Evolutionary conservation across 2,113 vertebrate genomes (phyloP), one percentile per base, ranked within the genome.

Genomic region (Coracopsis vasa): DNA sequence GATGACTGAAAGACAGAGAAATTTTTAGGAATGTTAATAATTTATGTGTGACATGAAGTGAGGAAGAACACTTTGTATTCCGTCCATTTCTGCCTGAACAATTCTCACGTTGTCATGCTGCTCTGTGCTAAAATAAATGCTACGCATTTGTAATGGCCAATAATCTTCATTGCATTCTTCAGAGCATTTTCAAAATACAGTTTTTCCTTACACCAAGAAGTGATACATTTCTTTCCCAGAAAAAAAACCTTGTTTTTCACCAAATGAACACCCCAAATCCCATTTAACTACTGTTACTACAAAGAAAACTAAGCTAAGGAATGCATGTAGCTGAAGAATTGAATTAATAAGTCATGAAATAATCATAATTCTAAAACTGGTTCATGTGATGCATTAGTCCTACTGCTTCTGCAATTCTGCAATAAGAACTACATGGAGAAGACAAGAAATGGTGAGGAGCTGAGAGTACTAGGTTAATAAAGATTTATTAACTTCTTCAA

Each of bases 21-120:
- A 67, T 65, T 91, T 95, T 92, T 82, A 75, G 37, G 44, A 87
- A 91, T 35, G 45, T 94, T 91, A 88, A 95, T 92, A 86, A 92
- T 90, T 96, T 47, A 71, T 89, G 28, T 71, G 29, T 77, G 66
- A 95, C 44, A 75, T 24, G 37, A 89, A 69, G 62, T 72, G 73
- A 80, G 27, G 89, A 91, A 91, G 73, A 89, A 65, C 44, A 81
- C 25, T 86, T 95, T 61, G 53, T 79, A 75, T 91, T 87, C 27
- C 19, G 51, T 75, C 16, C 15, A 2, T 75, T 94, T 91, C 65
- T 89, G 51, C 16, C 44, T 60, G 39, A 95, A 85, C 16, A 71
- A 39, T 60, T 77, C 80, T 91, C 35, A 91, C 3, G 1, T 44
- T 84, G 54, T 79, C 60, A 85, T 84, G 14, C 31, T 51, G 10